Evolutionary conservation across 2,888 invertebrate species (phyloP).

Genomic region (Cantharis lateralis): DNA sequence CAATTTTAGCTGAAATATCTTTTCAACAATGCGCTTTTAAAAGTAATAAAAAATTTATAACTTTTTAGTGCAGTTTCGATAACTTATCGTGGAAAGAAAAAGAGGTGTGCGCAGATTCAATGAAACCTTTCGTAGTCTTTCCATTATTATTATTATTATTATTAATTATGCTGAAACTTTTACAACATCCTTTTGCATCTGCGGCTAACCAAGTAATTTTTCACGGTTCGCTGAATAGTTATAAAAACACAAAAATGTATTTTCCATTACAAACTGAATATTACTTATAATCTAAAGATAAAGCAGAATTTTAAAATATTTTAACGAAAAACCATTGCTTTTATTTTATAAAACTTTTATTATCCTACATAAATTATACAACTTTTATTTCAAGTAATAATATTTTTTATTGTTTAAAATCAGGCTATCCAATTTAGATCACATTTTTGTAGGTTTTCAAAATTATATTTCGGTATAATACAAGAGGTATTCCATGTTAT

Average conservation of each 20-base stretch:
- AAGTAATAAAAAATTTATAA: not conserved
- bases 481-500: too few relatives aligned
- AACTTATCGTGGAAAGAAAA: not conserved
- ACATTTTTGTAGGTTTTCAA: too few relatives aligned
- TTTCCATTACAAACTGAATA: not conserved
- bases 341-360: too few relatives aligned
- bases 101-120: not conserved
- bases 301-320: too few relatives aligned
- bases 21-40: not conserved
- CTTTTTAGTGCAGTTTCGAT: not conserved
- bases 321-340: too few relatives aligned
- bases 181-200: not conserved
- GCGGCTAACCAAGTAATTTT: not conserved
- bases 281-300: too few relatives aligned
- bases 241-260: not conserved
- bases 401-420: too few relatives aligned
- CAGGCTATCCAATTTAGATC: too few relatives aligned
- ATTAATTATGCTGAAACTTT: not conserved
- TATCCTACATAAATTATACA: too few relatives aligned
- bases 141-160: not conserved
- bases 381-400: too few relatives aligned
- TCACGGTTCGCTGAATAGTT: not conserved
- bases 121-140: not conserved
- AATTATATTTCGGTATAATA: too few relatives aligned
- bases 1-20: not conserved